Evolutionary conservation across 2,797 vertebrate species (phyloP).

Genomic region (Arctocebus calabarensis): DNA sequence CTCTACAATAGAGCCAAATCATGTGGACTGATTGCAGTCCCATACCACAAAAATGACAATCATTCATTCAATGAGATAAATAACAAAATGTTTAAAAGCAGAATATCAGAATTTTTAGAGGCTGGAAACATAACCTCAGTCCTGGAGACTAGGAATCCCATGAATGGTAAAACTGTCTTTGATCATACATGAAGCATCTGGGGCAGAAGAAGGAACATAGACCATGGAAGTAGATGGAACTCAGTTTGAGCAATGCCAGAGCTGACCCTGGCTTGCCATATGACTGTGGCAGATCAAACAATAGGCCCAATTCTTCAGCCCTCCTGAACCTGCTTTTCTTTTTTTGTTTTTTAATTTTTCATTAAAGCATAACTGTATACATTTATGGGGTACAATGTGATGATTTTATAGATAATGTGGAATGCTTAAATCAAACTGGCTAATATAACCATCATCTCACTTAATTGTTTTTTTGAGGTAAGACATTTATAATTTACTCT

Average conservation of each 20-base stretch:
- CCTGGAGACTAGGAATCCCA: conserved; percentile 66
- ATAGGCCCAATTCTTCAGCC: not conserved
- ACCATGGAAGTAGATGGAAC: not conserved
- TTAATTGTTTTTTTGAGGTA: too few relatives aligned
- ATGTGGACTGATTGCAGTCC: conserved; percentile 75
- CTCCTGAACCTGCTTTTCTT: not conserved
- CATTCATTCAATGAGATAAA: conserved; percentile 81
- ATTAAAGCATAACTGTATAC: too few relatives aligned
- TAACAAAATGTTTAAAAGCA: conserved; percentile 74
- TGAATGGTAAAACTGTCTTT: conserved; percentile 63
- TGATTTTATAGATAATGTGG: too few relatives aligned
- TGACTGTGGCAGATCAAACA: not conserved
- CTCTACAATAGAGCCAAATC: conserved; percentile 72
- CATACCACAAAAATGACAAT: conserved; percentile 83
- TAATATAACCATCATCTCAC: too few relatives aligned
- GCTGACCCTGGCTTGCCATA: not conserved
- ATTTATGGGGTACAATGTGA: too few relatives aligned
- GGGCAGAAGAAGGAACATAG: not conserved
- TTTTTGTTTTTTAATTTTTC: too few relatives aligned
- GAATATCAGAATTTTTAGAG: conserved; percentile 73
- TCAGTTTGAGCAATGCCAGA: not conserved
- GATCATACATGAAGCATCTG: conserved; percentile 41
- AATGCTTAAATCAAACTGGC: too few relatives aligned
- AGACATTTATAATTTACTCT: too few relatives aligned
- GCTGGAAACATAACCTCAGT: conserved; percentile 72